Evolutionary conservation across 2,888 invertebrate species (phyloP).

Genomic region (Hesperia comma): DNA sequence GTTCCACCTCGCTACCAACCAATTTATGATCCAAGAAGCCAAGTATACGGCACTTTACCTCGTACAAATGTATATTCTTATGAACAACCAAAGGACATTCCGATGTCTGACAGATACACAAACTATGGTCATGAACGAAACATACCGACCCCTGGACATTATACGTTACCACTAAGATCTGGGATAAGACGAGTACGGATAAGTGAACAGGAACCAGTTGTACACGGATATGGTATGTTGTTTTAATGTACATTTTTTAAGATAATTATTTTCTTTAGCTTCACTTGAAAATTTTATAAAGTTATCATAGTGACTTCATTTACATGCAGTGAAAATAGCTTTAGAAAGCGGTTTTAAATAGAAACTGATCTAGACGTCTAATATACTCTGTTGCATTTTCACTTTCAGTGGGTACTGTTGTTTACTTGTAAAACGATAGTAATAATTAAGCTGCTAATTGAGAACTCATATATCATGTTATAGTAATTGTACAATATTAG

Average conservation of each 20-base stretch:
- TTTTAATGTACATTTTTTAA: slow-evolving; percentile 32
- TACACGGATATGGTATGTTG: slow-evolving; percentile 76
- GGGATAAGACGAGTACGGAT: slow-evolving; percentile 73
- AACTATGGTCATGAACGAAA: slow-evolving; percentile 51
- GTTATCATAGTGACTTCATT: slow-evolving; percentile 26
- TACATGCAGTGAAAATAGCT: slow-evolving; percentile 59
- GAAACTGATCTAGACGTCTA: slow-evolving; percentile 72
- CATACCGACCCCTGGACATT: slow-evolving; percentile 55
- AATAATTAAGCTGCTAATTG: slow-evolving; percentile 40
- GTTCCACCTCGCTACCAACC: slow-evolving; percentile 55
- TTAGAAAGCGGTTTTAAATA: slow-evolving; percentile 77
- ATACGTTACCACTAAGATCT: slow-evolving; percentile 67
- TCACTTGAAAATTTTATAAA: neutral
- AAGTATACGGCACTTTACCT: slow-evolving; percentile 65
- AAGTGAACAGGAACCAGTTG: slow-evolving; percentile 68
- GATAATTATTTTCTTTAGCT: neutral
- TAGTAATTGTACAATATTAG: no score
- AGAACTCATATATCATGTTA: no score
- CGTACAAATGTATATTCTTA: slow-evolving; percentile 46
- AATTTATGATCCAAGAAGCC: slow-evolving; percentile 55
- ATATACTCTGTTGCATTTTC: slow-evolving; percentile 65
- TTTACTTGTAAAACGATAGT: neutral
- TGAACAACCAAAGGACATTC: slow-evolving; percentile 20
- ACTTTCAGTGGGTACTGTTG: slow-evolving; percentile 54
- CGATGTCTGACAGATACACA: slow-evolving; percentile 34